Evolutionary conservation across 2,113 vertebrate genomes (phyloP).

Genomic region (Carettochelys insculpta): DNA sequence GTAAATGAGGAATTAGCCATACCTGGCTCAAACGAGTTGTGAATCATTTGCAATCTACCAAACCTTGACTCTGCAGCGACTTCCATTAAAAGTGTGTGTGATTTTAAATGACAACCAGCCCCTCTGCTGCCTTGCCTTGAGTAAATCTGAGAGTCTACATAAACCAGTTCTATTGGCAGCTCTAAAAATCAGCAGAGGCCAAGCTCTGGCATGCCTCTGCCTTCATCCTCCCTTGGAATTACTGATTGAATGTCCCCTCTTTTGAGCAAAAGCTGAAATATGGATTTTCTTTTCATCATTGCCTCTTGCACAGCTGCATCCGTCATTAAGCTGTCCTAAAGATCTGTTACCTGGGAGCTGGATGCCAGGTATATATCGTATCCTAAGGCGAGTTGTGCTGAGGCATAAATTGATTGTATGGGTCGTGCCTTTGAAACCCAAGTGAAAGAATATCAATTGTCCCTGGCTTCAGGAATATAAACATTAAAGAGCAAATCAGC

Average conservation of each 20-base stretch:
- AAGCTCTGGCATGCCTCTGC: constrained; percentile 44
- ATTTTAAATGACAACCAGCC: constrained; percentile 36
- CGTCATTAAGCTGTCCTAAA: constrained; percentile 72
- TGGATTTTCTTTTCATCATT: constrained; percentile 72
- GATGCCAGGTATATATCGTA: constrained; percentile 55
- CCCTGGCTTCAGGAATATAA: constrained; percentile 39
- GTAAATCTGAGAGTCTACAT: constrained; percentile 37
- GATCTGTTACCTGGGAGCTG: constrained; percentile 65
- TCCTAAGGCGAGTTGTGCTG: constrained; percentile 58
- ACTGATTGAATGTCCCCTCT: constrained; percentile 64
- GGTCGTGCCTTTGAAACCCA: constrained; percentile 40
- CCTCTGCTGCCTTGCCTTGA: background rate
- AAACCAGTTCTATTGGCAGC: constrained; percentile 43
- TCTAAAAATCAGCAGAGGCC: constrained; percentile 54
- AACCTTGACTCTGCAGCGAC: background rate
- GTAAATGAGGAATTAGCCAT: background rate
- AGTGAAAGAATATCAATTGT: constrained; percentile 57
- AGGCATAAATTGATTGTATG: constrained; percentile 61
- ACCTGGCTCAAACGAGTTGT: background rate
- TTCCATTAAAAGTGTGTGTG: constrained; percentile 32
- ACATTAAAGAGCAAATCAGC: constrained; percentile 38
- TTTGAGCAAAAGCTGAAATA: constrained; percentile 66
- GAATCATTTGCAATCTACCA: background rate
- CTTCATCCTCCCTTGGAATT: constrained; percentile 41
- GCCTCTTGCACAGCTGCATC: constrained; percentile 67